Evolutionary conservation across 2,113 vertebrate genomes (phyloP), one percentile per base, ranked within the genome.

Genomic region (Xerus inauris): DNA sequence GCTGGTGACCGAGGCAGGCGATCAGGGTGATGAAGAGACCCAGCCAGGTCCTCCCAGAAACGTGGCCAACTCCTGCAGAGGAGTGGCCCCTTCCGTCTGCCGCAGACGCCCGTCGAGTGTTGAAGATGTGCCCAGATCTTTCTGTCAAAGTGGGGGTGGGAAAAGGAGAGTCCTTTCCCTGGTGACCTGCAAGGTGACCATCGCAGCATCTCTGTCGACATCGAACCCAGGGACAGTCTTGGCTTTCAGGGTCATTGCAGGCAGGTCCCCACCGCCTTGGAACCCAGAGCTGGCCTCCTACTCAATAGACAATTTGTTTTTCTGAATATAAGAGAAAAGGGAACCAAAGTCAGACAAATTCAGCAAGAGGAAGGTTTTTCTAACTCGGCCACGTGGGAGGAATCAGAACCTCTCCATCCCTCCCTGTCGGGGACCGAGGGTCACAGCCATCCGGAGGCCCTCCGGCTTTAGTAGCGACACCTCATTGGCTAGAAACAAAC

Each of bases 271-370:
- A 4, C 42, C 3, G n/a, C 11, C 79, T 95, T 11, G 75, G 76
- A 64, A 32, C 0, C 64, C n/a, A 32, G 14, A 14, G 17, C 1
- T 32, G 49, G 42, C 42, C 51, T 92, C 91, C 79, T 24, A 47
- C 82, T 26, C 64, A 13, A 14, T n/a, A n/a, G n/a, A 54, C 87
- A 24, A 13, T 49, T 30, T 65, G 9, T 92, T 95, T 94, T 96
- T 90, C 84, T 95, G 94, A 92, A 95, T 88, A 92, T 54, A 73
- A 47, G 73, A n/a, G 64, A 49, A 80, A 80, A 84, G 72, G 64
- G 73, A 72, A 86, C 8, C 10, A 45, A 89, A 97, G 83, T 90
- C 28, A 86, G 79, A 92, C 16, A 47, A 57, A 76, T 75, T 62
- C 49, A 26, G 79, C 71, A 77, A 35, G 42, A 81, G 54, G 47